Percentiles rank a stretch among this genome's conserved stretches.
Conservation (phyloP, 2,113 vertebrate species). For the Arothron firmamentum region DNA sequence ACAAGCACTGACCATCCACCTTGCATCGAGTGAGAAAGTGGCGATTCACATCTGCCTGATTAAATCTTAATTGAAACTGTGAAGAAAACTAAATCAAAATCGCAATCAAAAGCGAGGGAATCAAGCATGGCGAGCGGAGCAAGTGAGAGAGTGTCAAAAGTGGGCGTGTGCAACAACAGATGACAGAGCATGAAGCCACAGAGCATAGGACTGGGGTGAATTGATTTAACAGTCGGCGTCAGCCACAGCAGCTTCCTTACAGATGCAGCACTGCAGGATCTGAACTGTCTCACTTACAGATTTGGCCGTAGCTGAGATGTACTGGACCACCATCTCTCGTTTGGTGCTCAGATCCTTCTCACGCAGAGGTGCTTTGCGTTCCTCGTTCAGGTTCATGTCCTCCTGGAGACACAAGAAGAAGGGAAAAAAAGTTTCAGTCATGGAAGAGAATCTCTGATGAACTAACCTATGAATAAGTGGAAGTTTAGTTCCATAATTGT, state of each 20-base stretch:
- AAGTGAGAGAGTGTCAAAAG: slow-evolving; percentile 9
- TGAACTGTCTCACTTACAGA: slow-evolving; percentile 82
- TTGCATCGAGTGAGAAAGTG: slow-evolving; percentile 46
- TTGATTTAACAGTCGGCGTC: slow-evolving; percentile 43
- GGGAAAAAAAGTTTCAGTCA: not conserved
- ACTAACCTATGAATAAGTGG: not conserved
- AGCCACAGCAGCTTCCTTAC: slow-evolving; percentile 5
- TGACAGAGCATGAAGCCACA: slow-evolving; percentile 38
- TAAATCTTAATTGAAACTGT: not conserved
- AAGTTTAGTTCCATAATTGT: not conserved
- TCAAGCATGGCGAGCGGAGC: slow-evolving; percentile 57
- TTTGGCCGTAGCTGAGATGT: slow-evolving; percentile 96
- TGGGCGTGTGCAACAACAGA: slow-evolving; percentile 32
- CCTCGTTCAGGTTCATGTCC: slow-evolving; percentile 98
- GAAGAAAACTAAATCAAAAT: slow-evolving; percentile 32
- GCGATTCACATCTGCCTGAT: too few relatives aligned
- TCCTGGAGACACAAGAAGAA: slow-evolving; percentile 73
- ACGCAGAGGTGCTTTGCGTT: slow-evolving; percentile 89
- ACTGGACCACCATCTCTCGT: slow-evolving; percentile 97
- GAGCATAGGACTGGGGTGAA: slow-evolving; percentile 57
- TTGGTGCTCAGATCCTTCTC: slow-evolving; percentile 92
- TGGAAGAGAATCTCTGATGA: not conserved
- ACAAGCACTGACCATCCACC: slow-evolving; percentile 46
- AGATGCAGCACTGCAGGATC: not conserved
- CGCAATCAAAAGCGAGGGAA: slow-evolving; percentile 57